Base-by-base conservation (phyloP, 92 coral and sea anemone species). In the Metridium senile region DNA sequence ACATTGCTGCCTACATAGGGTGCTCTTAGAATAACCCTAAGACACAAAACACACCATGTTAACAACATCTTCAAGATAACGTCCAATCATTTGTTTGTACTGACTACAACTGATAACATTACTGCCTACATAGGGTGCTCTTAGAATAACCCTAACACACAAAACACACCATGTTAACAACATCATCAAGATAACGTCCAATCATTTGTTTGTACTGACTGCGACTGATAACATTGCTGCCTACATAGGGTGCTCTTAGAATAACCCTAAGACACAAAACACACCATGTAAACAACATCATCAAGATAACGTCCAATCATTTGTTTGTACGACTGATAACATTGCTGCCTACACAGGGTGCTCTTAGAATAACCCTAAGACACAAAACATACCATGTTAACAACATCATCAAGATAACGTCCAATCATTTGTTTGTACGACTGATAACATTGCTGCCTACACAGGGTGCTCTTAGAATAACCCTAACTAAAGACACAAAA, bases 121-220 rank as follows among this genome's bases (percentile, higher is more conserved):
- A 28, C 64, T 78, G 0, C 94, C 98, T 10, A 94, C 86, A 57
- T 92, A 94, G 11, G 97, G 98, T 11, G 94, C 93, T 28, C 98
- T 86, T 22, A 94, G 78, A 49, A 94, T 94, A 1, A 94, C 98
- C 66, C 98, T 94, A 77, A 35, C 26, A 29, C 76, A 79, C 52
- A 39, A 34, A n/a, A n/a, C n/a, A n/a, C n/a, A n/a, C n/a, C n/a
- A n/a, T 90, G 63, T 94, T 97, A 68, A 94, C 91, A 9, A 97
- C 98, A 32, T 97, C 97, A 70, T 97, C 81, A 10, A 97, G 97
- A 16, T 97, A 97, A 20, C 98, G 89, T 56, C 98, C 98, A 61
- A 92, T 81, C 98, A 95, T 95, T 84, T 95, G 98, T 57, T 95
- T 95, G 87, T 95, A 95, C 51, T 95, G 99, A 83, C 95, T 95